Conservation (phyloP, 2,113 vertebrate genomes). For the Oryzias curvinotus region DNA sequence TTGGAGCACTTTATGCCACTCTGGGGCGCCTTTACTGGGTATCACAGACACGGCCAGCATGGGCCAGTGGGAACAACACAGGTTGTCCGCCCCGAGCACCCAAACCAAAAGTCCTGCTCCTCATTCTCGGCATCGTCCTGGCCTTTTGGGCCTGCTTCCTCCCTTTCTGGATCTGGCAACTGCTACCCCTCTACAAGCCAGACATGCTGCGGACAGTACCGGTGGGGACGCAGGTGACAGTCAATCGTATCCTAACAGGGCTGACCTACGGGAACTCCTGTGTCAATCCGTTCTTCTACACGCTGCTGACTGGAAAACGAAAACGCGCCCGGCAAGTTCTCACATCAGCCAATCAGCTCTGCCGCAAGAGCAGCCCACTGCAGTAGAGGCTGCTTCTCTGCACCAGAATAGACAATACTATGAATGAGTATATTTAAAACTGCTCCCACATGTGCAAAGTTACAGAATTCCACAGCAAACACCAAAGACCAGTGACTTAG, state of each 20-base stretch:
- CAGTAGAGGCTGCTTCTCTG: slow-evolving; percentile 36
- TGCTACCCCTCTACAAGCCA: slow-evolving; percentile 80
- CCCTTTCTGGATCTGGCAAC: slow-evolving; percentile 87
- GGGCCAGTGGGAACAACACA: slow-evolving; percentile 64
- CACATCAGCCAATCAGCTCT: slow-evolving; percentile 69
- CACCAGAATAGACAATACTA: slow-evolving; percentile 12
- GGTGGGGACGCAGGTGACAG: slow-evolving; percentile 79
- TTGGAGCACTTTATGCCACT: slow-evolving; percentile 79
- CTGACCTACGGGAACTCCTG: slow-evolving; percentile 86
- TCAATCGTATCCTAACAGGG: slow-evolving; percentile 83
- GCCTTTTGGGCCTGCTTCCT: slow-evolving; percentile 86
- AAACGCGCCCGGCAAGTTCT: slow-evolving; percentile 56
- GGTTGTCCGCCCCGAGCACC: slow-evolving; percentile 75
- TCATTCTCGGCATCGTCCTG: slow-evolving; percentile 83
- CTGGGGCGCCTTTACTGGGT: slow-evolving; percentile 83
- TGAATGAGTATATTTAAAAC: slow-evolving; percentile 1
- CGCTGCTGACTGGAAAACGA: slow-evolving; percentile 79
- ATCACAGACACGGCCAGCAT: slow-evolving; percentile 78
- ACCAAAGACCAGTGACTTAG: slow-evolving; percentile 28
- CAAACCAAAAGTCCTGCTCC: slow-evolving; percentile 82
- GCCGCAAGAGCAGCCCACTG: slow-evolving; percentile 72
- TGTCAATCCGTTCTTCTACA: slow-evolving; percentile 86
- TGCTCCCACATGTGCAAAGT: slow-evolving; percentile 1
- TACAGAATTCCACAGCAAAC: slow-evolving; percentile 2
- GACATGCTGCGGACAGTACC: slow-evolving; percentile 77